A percentile compares a stretch with the other conserved stretches of the same genome.
Conservation (phyloP, 2,888 invertebrate genomes). For the Micropterix aruncella region DNA sequence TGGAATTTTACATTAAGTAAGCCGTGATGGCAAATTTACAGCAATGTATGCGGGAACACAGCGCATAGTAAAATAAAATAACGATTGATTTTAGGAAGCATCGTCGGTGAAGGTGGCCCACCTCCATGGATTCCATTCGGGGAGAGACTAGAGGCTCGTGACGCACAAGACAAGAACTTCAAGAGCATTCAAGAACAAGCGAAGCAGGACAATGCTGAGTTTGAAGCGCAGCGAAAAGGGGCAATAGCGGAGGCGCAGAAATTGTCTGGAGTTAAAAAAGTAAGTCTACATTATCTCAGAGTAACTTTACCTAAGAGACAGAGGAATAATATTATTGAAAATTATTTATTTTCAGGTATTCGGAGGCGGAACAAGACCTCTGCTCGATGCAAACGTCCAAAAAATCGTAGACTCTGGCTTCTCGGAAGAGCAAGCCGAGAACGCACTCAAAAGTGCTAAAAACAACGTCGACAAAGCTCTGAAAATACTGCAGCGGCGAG, state of each 20-base stretch:
- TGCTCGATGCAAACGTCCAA: constrained; percentile 62
- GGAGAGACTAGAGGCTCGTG: constrained; percentile 47
- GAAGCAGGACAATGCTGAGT: constrained; percentile 67
- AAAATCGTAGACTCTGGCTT: constrained; percentile 71
- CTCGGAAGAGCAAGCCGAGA: constrained; percentile 59
- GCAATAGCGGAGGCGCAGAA: constrained; percentile 81
- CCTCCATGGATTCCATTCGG: constrained; percentile 91
- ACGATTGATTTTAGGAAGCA: constrained; percentile 36
- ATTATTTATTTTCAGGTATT: constrained; percentile 29
- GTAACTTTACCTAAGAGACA: background rate
- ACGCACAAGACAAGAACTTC: constrained; percentile 48
- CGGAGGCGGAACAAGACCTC: constrained; percentile 49
- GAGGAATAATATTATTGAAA: constrained; percentile 1
- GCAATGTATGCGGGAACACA: too few species aligned
- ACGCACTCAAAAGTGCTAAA: constrained; percentile 52
- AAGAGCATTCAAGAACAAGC: constrained; percentile 49
- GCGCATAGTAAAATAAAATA: too few species aligned
- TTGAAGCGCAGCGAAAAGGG: constrained; percentile 79
- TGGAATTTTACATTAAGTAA: too few species aligned
- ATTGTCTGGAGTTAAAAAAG: constrained; percentile 40
- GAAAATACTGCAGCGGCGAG: constrained; percentile 46
- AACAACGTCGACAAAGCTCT: constrained; percentile 64
- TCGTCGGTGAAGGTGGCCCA: constrained; percentile 61
- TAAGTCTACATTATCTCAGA: constrained; percentile 14
- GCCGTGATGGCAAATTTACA: too few species aligned